Conservation (phyloP, 2,888 invertebrate species). For the Cephalotes varians region DNA sequence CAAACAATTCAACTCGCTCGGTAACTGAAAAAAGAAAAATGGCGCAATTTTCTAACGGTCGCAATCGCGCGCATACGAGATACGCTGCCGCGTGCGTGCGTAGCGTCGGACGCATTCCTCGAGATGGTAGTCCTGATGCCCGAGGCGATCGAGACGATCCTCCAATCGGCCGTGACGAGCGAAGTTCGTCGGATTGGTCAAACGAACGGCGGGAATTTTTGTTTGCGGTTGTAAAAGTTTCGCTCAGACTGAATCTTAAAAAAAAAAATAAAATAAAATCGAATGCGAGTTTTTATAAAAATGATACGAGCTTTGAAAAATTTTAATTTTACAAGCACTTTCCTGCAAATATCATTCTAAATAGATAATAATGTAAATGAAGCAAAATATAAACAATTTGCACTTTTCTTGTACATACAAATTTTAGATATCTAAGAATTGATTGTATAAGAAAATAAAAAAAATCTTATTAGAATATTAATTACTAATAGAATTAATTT, state of each 20-base stretch:
- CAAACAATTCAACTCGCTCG: conserved; percentile 64
- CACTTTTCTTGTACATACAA: neutral
- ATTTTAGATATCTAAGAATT: neutral
- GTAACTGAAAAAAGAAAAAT: conserved; percentile 73
- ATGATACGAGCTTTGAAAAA: neutral
- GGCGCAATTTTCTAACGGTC: conserved; percentile 77
- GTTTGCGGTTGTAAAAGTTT: no score
- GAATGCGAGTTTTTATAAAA: neutral
- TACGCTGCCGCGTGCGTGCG: neutral
- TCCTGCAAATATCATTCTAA: neutral
- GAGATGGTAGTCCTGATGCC: neutral
- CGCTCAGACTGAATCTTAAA: no score
- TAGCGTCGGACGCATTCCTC: neutral
- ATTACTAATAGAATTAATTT: no score
- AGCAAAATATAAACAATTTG: neutral
- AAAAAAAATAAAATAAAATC: neutral
- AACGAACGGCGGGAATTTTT: neutral
- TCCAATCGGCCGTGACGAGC: neutral
- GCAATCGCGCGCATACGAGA: conserved; percentile 63
- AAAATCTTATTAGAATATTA: neutral
- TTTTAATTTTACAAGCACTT: neutral
- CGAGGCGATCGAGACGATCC: neutral
- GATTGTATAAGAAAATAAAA: neutral
- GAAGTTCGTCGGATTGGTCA: neutral
- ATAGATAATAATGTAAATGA: neutral